Base-by-base conservation (phyloP, 92 coral and sea anemone species). In the Porites lobata region DNA sequence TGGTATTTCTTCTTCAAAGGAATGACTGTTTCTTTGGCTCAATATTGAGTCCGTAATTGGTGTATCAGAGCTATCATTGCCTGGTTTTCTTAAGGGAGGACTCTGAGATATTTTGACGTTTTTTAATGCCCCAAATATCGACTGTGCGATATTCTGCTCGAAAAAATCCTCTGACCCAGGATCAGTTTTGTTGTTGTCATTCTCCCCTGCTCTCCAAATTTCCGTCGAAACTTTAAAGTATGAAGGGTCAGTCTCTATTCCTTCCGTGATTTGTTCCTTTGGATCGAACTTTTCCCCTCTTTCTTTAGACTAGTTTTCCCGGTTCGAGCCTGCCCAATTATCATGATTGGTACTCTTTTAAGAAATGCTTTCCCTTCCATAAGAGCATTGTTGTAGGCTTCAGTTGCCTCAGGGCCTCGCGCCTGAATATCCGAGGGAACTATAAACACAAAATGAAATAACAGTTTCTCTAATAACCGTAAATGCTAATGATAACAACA, bases 191-290 rank as follows among this genome's bases (percentile, higher is more conserved):
- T 71, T 29, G 38, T 29, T 12, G 24, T 22, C 24, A 53, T 17
- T 14, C 32, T 71, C 9, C 8, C 76, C 52, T 9, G 54, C 18
- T 32, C 18, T 71, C 76, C 76, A 71, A 71, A 38, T 14, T 10
- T 71, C 76, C 50, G 54, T 71, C 12, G 76, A 71, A 18, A 71
- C 76, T 26, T 71, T 71, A 22, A 71, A 71, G n/a, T 71, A 29
- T 17, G 56, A 71, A 71, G 19, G 54, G 57, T 71, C 58, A 10
- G 56, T 71, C 54, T 71, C 76, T 38, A 71, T 71, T 43, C 76
- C 76, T 6, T 32, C 58, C 1, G 76, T 71, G 76, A 53, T 71
- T 11, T 26, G 10, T 32, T 71, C 76, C 2, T 13, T 2, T 71
- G 47, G 2, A 2, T 71, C 17, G 57, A 71, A 71, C 5, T 21